phyloP scores from a whole-genome alignment of 2,113 vertebrate genomes.

The Rhipidura dahli region DNA sequence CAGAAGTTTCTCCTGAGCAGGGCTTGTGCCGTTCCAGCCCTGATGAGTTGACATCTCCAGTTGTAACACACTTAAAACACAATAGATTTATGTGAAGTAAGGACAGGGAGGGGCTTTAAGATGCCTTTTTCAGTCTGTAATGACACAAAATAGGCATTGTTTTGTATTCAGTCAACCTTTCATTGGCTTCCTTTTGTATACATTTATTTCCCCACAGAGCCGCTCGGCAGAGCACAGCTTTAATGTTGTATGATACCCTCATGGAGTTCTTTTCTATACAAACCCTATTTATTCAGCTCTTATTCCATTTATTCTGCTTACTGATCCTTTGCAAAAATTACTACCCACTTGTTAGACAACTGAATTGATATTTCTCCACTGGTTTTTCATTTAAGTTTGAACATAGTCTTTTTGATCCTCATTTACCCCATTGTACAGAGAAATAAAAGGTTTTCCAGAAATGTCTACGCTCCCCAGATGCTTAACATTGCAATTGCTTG shows the following conservation, averaged over 20 bases:
- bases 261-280: background rate
- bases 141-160: background rate
- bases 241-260: background rate
- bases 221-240: background rate
- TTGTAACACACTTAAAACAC: rapidly evolving
- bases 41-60: background rate
- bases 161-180: background rate
- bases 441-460: background rate
- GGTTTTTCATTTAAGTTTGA: background rate
- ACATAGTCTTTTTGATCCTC: background rate
- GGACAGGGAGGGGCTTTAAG: background rate
- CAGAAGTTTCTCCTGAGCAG: background rate
- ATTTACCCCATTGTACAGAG: background rate
- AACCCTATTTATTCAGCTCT: background rate
- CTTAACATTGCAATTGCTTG: background rate
- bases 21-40: background rate
- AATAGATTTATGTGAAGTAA: background rate
- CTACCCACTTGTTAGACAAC: background rate
- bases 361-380: background rate
- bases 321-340: background rate
- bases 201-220: background rate
- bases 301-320: background rate
- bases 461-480: background rate
- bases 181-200: background rate
- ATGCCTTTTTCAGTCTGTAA: background rate